Evolutionary conservation across 2,113 vertebrate genomes (phyloP).

Genomic region (Talpa occidentalis): DNA sequence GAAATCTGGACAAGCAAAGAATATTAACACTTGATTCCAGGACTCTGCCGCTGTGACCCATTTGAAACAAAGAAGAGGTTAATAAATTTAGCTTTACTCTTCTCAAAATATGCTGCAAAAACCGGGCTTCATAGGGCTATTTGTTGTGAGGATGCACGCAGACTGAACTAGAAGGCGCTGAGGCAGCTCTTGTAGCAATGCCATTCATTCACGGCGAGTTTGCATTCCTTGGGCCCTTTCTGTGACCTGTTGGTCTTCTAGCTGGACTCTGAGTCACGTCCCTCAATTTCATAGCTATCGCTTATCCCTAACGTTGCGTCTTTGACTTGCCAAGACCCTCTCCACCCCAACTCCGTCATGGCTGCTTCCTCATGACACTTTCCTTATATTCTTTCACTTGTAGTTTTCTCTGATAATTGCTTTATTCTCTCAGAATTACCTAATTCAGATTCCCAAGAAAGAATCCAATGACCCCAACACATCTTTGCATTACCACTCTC

Average conservation of each 20-base stretch:
- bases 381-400: neutral
- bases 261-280: neutral
- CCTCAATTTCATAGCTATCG: neutral
- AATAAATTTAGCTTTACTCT: neutral
- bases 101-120: neutral
- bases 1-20: neutral
- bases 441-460: neutral
- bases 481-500: neutral
- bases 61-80: neutral
- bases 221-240: neutral
- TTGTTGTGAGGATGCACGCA: neutral
- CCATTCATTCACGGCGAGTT: neutral
- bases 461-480: neutral
- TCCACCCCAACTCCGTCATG: neutral
- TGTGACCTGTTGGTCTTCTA: neutral
- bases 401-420: neutral
- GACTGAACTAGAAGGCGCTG: neutral
- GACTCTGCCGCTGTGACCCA: neutral
- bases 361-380: neutral
- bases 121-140: neutral
- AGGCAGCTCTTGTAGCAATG: neutral
- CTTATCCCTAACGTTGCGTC: neutral
- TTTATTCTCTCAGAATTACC: conserved; percentile 17
- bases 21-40: neutral
- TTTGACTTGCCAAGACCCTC: neutral